Conservation (phyloP, 2,888 invertebrate species). For the Melinopterus prodromus region DNA sequence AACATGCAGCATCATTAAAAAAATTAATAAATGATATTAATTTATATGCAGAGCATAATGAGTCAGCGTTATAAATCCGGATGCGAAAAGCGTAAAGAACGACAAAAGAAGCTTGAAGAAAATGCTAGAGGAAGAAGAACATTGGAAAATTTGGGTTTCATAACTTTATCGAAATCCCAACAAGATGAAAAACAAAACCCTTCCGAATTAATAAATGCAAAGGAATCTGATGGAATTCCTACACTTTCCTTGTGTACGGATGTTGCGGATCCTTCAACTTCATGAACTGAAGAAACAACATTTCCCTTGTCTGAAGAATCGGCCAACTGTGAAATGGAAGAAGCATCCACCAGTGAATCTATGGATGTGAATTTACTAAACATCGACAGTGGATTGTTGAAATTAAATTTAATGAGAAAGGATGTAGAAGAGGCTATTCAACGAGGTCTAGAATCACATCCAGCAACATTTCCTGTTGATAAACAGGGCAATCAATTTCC, state of each 20-base stretch:
- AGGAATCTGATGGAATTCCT: slow-evolving; percentile 4
- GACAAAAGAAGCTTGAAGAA: slow-evolving; percentile 4
- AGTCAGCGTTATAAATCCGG: not conserved
- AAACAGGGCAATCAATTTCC: slow-evolving; percentile 4
- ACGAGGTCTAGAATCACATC: not conserved
- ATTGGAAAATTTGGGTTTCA: slow-evolving; percentile 4
- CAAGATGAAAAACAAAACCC: slow-evolving; percentile 4
- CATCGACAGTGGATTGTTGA: not conserved
- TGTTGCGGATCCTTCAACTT: not conserved
- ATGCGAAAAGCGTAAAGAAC: slow-evolving; percentile 4
- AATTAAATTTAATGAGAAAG: slow-evolving; percentile 4
- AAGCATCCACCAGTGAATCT: slow-evolving; percentile 4
- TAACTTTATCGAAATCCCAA: slow-evolving; percentile 4
- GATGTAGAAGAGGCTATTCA: slow-evolving; percentile 4
- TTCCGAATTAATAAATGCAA: not conserved
- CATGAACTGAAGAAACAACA: not conserved
- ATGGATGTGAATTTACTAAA: slow-evolving; percentile 4
- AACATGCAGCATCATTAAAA: not conserved
- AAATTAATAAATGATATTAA: not conserved
- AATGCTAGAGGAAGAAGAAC: slow-evolving; percentile 4
- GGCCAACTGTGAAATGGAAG: slow-evolving; percentile 4
- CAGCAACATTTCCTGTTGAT: slow-evolving; percentile 4
- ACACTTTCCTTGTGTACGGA: not conserved
- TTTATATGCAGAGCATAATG: not conserved
- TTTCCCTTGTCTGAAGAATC: not conserved